These are phyloP conservation scores for Ectemnius cavifrons DNA, from an alignment of 2,888 invertebrate genomes.

Conservation along the genomic window DNA sequence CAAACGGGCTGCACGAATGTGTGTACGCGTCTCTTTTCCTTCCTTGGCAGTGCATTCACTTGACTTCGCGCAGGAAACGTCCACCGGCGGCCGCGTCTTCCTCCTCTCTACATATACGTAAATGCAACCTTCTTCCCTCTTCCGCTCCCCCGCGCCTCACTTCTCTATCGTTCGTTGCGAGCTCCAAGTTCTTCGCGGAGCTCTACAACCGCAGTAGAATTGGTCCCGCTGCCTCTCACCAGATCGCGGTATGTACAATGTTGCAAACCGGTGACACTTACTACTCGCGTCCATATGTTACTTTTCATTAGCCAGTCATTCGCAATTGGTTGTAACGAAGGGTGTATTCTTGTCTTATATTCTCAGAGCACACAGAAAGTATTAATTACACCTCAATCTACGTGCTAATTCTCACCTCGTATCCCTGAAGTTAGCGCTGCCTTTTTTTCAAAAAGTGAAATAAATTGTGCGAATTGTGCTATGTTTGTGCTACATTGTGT, in stretches of 20 bases:
- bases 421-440: too few relatives aligned
- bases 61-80: not conserved
- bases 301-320: too few relatives aligned
- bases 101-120: conserved; percentile 25
- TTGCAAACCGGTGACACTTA: conserved; percentile 12
- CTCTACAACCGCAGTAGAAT: not conserved
- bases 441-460: too few relatives aligned
- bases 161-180: not conserved
- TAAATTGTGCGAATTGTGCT: too few relatives aligned
- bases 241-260: conserved; percentile 35
- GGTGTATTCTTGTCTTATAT: too few relatives aligned
- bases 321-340: too few relatives aligned
- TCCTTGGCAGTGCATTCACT: conserved; percentile 9
- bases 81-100: conserved; percentile 5
- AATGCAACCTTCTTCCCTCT: conserved; percentile 18
- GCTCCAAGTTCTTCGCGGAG: not conserved
- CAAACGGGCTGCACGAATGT: not conserved
- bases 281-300: too few relatives aligned
- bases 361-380: too few relatives aligned
- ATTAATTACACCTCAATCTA: too few relatives aligned
- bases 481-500: too few relatives aligned
- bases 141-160: not conserved
- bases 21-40: conserved; percentile 15
- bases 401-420: too few relatives aligned
- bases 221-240: conserved; percentile 20